phyloP scores from a whole-genome alignment of 2,797 vertebrate genomes.

The Knipowitschia caucasica region DNA sequence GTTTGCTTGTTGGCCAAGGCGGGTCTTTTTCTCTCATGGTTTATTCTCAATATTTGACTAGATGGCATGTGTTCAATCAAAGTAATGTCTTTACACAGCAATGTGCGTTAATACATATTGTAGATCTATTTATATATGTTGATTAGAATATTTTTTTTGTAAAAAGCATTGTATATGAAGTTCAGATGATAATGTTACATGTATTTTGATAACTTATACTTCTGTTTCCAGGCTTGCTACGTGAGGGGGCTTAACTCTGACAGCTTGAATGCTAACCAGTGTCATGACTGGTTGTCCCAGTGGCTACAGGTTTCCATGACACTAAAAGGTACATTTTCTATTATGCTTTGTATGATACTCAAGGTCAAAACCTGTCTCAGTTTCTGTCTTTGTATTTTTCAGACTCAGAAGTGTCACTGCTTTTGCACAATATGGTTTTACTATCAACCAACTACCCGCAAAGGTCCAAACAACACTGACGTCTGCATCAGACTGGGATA shows the following conservation, averaged over 20 bases:
- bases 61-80: no score
- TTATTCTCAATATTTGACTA: no score
- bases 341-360: no score
- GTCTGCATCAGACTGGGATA: conserved; percentile 8
- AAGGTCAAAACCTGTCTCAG: not conserved
- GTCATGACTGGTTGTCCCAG: conserved; percentile 82
- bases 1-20: no score
- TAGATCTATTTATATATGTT: no score
- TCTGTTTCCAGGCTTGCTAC: conserved; percentile 84
- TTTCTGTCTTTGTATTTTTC: conserved; percentile 38
- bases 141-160: no score
- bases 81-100: no score
- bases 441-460: conserved; percentile 80
- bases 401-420: conserved; percentile 86
- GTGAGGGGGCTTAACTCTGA: conserved; percentile 82
- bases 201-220: no score
- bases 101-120: no score
- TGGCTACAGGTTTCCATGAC: conserved; percentile 85
- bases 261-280: conserved; percentile 64
- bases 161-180: no score
- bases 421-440: conserved; percentile 86
- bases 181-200: no score
- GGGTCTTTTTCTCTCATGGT: no score
- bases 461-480: conserved; percentile 38
- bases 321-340: conserved; percentile 83